Conservation (phyloP, 1,140 invertebrate species). For the Amyelois transitella region DNA sequence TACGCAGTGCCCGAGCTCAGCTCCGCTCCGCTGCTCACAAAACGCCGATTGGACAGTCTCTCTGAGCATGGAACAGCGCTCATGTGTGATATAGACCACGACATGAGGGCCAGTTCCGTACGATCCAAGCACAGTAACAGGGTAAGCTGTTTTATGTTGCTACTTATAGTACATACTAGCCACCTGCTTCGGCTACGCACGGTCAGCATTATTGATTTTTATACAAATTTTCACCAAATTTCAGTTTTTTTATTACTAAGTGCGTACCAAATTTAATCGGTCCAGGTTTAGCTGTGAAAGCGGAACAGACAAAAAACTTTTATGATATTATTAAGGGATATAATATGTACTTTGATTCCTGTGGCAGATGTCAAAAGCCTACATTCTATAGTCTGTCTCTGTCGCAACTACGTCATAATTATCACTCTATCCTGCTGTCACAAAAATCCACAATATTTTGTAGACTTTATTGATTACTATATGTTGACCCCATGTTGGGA, state of each 20-base stretch:
- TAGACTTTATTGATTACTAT: no score
- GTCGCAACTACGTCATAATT: no score
- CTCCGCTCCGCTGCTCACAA: conserved; percentile 78
- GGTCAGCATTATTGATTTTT: no score
- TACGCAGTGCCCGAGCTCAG: conserved; percentile 85
- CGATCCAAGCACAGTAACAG: conserved; percentile 43
- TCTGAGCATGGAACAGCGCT: conserved; percentile 36
- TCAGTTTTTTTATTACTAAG: background rate
- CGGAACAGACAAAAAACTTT: no score
- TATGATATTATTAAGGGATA: no score
- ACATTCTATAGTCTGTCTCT: no score
- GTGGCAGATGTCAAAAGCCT: no score
- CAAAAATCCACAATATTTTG: no score
- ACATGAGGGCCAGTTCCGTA: conserved; percentile 29
- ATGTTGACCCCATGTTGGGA: no score
- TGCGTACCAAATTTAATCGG: no score
- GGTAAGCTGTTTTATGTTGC: conserved; percentile 16
- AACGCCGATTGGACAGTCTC: conserved; percentile 42
- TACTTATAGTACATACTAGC: background rate
- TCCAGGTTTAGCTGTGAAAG: no score
- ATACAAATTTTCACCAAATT: background rate
- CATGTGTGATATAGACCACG: conserved; percentile 24
- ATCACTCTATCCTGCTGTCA: background rate
- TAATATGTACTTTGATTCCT: no score
- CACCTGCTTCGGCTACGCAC: background rate